Evolutionary conservation across 2,797 vertebrate genomes (phyloP), one percentile per base, ranked within the genome.

Genomic region (Enteromius argenteus): DNA sequence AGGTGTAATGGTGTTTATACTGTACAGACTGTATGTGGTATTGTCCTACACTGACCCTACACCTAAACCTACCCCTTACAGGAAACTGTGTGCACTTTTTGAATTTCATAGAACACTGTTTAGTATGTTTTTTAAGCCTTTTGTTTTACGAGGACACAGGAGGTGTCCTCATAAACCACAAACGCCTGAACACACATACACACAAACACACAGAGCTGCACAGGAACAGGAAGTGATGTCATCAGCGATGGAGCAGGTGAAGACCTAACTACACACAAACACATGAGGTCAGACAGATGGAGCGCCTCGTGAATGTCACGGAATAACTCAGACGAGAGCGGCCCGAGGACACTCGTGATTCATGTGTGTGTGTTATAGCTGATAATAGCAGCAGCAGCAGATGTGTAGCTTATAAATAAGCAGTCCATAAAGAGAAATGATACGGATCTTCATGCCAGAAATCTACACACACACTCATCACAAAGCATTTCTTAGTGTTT

Each of bases 181-280:
- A 27, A 27, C 1, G 27, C 27, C 27, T 27, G 27, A 27, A 27
- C 42, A 42, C 42, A 42, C 42, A 46, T 4, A 46, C 44, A 15
- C 46, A 49, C 14, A 49, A 42, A 44, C 0, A 35, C 35, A 35
- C 35, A 35, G 19, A n/a, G 21, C 53, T n/a, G 8, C 53, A 23
- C 21, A 69, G 37, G 3, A n/a, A 69, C 67, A 69, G 67, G 37
- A 69, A 42, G 67, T 69, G 67, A 23, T 3, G 39, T 69, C 67
- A 42, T 69, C 37, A 42, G 53, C 21, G 2, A 21, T 27, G 58
- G 58, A 62, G 5, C 58, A 30, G 58, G 58, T 46, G 7, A 71
- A 71, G 68, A 71, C 1, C 2, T 66, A 66, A 66, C 30, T 66
- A 66, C 30, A 66, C 5, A 66, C 21, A 15, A 69, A 42, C 11